phyloP scores from a whole-genome alignment of 1,140 invertebrate genomes.

The Drosophila elegans region DNA sequence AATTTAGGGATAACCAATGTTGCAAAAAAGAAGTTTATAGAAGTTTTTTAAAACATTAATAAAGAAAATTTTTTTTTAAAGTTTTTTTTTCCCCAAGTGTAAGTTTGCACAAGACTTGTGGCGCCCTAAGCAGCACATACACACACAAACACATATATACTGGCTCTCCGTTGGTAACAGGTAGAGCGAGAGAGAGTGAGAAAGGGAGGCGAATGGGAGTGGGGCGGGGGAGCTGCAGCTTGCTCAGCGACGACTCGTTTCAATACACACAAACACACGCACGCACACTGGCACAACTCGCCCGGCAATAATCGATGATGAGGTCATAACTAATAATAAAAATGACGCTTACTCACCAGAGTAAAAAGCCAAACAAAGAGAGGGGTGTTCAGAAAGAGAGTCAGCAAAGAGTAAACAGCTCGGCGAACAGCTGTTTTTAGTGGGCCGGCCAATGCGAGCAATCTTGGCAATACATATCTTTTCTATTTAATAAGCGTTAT shows the following conservation, averaged over 20 bases:
- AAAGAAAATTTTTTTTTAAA: not conserved
- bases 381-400: constrained; percentile 20
- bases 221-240: constrained; percentile 36
- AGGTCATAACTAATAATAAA: constrained; percentile 85
- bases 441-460: constrained; percentile 57
- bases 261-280: constrained; percentile 61
- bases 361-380: constrained; percentile 54
- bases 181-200: constrained; percentile 33
- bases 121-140: constrained; percentile 43
- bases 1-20: too few species aligned
- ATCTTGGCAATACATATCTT: constrained; percentile 33
- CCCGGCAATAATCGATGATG: constrained; percentile 84
- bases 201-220: not conserved
- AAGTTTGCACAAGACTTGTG: constrained; percentile 72
- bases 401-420: constrained; percentile 13
- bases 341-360: constrained; percentile 69
- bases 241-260: constrained; percentile 70
- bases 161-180: constrained; percentile 39
- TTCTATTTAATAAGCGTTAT: constrained; percentile 18
- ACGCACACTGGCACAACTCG: constrained; percentile 31
- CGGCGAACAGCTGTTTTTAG: constrained; percentile 66
- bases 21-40: too few species aligned
- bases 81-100: constrained; percentile 26
- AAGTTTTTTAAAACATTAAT: too few species aligned
- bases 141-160: not conserved